A percentile compares a stretch with the other conserved stretches of the same genome.
Evolutionary conservation across 1,140 invertebrate genomes (phyloP).

Genomic region (Drosophila repleta): DNA sequence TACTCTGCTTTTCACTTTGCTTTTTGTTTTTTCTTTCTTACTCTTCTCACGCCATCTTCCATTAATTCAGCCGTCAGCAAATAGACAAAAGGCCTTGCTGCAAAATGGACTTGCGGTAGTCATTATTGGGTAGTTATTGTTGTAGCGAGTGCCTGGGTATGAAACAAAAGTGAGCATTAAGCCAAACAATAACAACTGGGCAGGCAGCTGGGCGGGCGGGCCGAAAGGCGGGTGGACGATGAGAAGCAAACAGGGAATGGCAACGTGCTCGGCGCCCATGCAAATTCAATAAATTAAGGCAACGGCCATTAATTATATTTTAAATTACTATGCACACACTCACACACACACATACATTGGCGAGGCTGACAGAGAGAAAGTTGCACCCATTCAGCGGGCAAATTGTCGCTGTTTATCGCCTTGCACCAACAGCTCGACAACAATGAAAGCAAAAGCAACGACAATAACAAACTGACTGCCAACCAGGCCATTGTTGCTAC

Average conservation of each 20-base stretch:
- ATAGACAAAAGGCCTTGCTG: slow-evolving; percentile 68
- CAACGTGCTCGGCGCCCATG: slow-evolving; percentile 54
- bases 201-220: background rate
- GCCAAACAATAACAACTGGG: slow-evolving; percentile 39
- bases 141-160: slow-evolving; percentile 24
- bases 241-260: slow-evolving; percentile 47
- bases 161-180: slow-evolving; percentile 64
- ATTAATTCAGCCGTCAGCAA: slow-evolving; percentile 70
- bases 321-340: slow-evolving; percentile 75
- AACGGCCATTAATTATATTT: slow-evolving; percentile 82
- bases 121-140: slow-evolving; percentile 68
- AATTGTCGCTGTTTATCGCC: slow-evolving; percentile 81
- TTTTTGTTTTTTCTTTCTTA: slow-evolving; percentile 15
- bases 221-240: background rate
- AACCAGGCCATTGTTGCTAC: slow-evolving; percentile 43
- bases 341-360: slow-evolving; percentile 25
- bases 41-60: slow-evolving; percentile 40
- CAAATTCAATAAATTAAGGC: slow-evolving; percentile 81
- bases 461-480: slow-evolving; percentile 27
- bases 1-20: background rate
- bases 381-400: slow-evolving; percentile 72
- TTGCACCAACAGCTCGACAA: slow-evolving; percentile 54
- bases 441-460: slow-evolving; percentile 21
- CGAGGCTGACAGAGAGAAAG: slow-evolving; percentile 51
- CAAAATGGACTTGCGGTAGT: slow-evolving; percentile 69